Conservation (phyloP, 2,113 vertebrate genomes). For the Burhinus oedicnemus region DNA sequence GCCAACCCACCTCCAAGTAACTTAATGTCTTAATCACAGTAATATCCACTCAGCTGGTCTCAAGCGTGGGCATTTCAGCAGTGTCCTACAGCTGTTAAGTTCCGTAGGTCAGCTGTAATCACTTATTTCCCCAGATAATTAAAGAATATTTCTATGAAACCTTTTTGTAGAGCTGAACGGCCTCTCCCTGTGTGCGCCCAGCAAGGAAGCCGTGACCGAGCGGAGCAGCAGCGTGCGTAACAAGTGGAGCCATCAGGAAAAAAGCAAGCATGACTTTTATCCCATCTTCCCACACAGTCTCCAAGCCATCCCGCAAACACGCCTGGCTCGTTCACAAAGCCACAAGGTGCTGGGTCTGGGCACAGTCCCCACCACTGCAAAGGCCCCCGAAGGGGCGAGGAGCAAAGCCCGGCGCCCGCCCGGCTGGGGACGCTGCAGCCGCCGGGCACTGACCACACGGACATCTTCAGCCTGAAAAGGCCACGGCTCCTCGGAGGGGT, state of each 20-base stretch:
- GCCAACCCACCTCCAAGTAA: neutral
- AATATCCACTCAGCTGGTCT: neutral
- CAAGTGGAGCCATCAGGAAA: neutral
- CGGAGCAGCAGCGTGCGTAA: neutral
- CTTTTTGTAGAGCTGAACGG: neutral
- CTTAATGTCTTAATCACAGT: neutral
- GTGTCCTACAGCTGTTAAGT: neutral
- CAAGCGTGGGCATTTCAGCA: neutral
- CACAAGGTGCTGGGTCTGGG: rapidly evolving
- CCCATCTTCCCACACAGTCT: neutral
- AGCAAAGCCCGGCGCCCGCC: neutral
- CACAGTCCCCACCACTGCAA: rapidly evolving
- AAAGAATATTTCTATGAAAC: neutral
- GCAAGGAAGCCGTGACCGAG: rapidly evolving
- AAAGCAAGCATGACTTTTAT: neutral
- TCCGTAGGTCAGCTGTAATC: neutral
- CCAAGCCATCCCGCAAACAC: neutral
- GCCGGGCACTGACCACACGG: neutral
- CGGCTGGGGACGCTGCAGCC: neutral
- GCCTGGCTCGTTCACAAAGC: neutral
- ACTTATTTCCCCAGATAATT: neutral
- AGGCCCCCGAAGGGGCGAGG: rapidly evolving
- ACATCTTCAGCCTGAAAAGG: neutral
- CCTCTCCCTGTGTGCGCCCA: neutral
- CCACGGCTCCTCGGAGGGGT: neutral